phyloP scores from a whole-genome alignment of 2,888 invertebrate species.

The Drosophila conformis region DNA sequence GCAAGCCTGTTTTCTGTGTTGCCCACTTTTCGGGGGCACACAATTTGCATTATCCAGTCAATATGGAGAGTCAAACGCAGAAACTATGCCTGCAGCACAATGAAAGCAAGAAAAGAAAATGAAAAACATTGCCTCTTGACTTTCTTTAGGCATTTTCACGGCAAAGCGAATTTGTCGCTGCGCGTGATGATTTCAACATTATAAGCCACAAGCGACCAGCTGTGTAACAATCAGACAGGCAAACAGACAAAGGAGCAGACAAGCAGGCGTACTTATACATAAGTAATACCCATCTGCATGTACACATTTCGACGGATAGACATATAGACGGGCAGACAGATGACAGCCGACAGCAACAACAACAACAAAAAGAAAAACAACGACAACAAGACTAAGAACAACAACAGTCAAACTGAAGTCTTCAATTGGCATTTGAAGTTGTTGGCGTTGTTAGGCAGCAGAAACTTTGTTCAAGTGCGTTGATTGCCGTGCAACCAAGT shows the following conservation, averaged over 20 bases:
- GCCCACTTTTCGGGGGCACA: constrained; percentile 48
- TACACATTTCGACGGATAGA: constrained; percentile 10
- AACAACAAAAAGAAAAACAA: neutral
- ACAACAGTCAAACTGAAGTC: constrained; percentile 55
- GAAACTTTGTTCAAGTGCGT: constrained; percentile 75
- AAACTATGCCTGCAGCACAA: constrained; percentile 37
- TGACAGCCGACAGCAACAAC: constrained; percentile 29
- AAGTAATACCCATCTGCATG: constrained; percentile 29
- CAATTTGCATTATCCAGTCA: constrained; percentile 58
- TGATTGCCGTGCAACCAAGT: constrained; percentile 78
- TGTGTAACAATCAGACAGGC: constrained; percentile 58
- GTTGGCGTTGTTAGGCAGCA: constrained; percentile 22
- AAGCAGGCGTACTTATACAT: constrained; percentile 29
- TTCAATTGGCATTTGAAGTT: constrained; percentile 48
- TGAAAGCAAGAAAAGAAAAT: neutral
- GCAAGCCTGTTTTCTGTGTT: constrained; percentile 30
- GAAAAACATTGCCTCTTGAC: constrained; percentile 44
- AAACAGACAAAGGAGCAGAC: constrained; percentile 28
- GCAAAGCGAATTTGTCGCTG: constrained; percentile 29
- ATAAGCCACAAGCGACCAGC: constrained; percentile 58
- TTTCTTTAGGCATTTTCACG: constrained; percentile 62
- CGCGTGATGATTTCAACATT: constrained; percentile 45
- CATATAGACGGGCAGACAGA: constrained; percentile 12
- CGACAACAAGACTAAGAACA: neutral
- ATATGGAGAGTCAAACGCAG: constrained; percentile 22